Conservation (phyloP, 2,797 vertebrate genomes). For the Tympanoctomys barrerae region DNA sequence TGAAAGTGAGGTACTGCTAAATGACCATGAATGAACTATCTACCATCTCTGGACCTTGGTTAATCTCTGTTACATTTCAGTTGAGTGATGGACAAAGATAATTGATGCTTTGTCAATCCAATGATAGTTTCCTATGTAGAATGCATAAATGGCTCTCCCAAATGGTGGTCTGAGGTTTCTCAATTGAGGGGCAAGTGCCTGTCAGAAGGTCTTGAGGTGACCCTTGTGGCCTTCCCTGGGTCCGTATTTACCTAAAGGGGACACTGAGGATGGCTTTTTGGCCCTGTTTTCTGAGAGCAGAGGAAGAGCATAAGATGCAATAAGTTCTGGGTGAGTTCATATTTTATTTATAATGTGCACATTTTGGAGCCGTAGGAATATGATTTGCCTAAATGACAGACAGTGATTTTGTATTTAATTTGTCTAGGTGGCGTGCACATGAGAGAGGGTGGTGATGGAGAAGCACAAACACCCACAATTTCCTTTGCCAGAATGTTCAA, state of each 20-base stretch:
- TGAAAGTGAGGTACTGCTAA: neutral
- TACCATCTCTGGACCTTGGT: neutral
- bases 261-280: neutral
- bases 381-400: constrained; percentile 81
- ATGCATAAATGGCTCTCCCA: neutral
- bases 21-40: neutral
- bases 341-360: constrained; percentile 84
- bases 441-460: constrained; percentile 59
- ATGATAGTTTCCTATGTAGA: constrained; percentile 24
- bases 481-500: neutral
- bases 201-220: neutral
- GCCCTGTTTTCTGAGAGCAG: neutral
- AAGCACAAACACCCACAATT: constrained; percentile 38
- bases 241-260: neutral
- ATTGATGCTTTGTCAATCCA: neutral
- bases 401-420: constrained; percentile 80
- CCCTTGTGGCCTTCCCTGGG: neutral
- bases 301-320: constrained; percentile 67
- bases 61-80: constrained; percentile 3
- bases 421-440: constrained; percentile 51
- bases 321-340: constrained; percentile 76
- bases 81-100: constrained; percentile 38
- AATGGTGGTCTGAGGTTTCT: neutral
- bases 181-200: neutral
- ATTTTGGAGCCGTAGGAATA: constrained; percentile 77